These are phyloP conservation scores for Bombus huntii DNA, from an alignment of 1,140 invertebrate genomes.

Conservation along the genomic window DNA sequence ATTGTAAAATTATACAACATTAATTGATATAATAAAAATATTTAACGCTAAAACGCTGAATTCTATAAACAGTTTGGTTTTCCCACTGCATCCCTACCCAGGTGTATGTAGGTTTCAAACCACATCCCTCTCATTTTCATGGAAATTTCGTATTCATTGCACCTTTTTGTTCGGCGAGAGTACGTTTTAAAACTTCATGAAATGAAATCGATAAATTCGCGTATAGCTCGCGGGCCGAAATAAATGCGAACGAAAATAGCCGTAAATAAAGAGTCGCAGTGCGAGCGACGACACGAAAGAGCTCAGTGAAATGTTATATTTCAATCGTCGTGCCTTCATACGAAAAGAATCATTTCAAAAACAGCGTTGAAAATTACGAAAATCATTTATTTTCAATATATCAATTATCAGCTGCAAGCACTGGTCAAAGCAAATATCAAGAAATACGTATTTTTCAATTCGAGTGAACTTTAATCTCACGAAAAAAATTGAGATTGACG, in stretches of 20 bases:
- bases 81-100: too few species aligned
- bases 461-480: background rate
- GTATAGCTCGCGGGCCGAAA: background rate
- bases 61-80: background rate
- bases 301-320: background rate
- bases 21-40: background rate
- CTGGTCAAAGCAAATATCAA: background rate
- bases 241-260: background rate
- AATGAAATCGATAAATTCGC: slow-evolving; percentile 19
- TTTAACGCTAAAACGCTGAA: background rate
- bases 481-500: background rate
- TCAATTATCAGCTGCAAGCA: background rate
- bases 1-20: background rate
- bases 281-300: too few species aligned
- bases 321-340: background rate
- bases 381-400: background rate
- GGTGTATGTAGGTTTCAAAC: background rate
- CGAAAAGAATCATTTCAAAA: background rate
- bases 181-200: slow-evolving; percentile 3
- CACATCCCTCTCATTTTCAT: background rate
- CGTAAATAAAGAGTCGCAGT: background rate
- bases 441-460: background rate
- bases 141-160: slow-evolving; percentile 10
- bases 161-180: background rate
- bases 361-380: background rate